These are phyloP conservation scores for Danio aesculapii DNA, from an alignment of 2,797 vertebrate species.

Conservation along the genomic window DNA sequence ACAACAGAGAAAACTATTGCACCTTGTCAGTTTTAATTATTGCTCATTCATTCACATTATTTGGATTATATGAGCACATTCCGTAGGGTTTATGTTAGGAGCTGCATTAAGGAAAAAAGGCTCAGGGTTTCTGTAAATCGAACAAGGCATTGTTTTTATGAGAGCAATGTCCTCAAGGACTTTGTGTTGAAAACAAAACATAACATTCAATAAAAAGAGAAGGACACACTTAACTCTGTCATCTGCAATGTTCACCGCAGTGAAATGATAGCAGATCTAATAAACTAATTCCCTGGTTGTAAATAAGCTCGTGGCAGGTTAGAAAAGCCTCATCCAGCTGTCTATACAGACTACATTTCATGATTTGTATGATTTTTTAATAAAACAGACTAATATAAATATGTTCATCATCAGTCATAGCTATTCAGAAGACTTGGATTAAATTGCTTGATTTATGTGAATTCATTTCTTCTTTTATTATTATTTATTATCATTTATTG, in stretches of 20 bases:
- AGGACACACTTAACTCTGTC: slow-evolving; percentile 22
- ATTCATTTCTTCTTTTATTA: too few relatives aligned
- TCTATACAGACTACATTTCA: neutral
- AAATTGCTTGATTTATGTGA: too few relatives aligned
- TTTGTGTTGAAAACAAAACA: slow-evolving; percentile 27
- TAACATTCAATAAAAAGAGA: slow-evolving; percentile 30
- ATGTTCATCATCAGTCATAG: too few relatives aligned
- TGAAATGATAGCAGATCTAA: slow-evolving; percentile 19
- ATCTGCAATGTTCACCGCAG: neutral
- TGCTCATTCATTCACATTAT: neutral
- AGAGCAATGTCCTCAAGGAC: slow-evolving; percentile 7
- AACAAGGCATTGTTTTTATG: slow-evolving; percentile 13
- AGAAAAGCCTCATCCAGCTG: slow-evolving; percentile 12
- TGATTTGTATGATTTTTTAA: neutral
- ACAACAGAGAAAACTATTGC: too few relatives aligned
- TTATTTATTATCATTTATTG: too few relatives aligned
- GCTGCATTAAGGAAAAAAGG: neutral
- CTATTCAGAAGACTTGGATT: too few relatives aligned
- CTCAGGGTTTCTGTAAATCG: neutral
- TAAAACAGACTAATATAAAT: too few relatives aligned
- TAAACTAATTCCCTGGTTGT: neutral
- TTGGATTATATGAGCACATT: neutral
- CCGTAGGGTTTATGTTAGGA: neutral
- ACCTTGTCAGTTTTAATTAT: neutral
- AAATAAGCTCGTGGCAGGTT: slow-evolving; percentile 8